phyloP scores from a whole-genome alignment of 2,113 vertebrate species.

The Rissa tridactyla region DNA sequence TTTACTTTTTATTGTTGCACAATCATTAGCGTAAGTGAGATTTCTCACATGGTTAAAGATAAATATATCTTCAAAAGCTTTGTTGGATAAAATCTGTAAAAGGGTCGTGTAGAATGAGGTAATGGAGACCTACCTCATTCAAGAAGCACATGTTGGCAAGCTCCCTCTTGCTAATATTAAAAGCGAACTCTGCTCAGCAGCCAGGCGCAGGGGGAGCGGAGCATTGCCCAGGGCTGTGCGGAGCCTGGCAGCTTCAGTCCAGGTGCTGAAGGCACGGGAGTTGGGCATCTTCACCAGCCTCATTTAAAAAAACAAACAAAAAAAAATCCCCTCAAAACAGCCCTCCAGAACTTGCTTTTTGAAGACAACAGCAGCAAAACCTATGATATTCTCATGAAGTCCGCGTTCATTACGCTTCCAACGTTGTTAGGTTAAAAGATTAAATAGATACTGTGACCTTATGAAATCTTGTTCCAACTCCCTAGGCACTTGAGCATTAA shows the following conservation, averaged over 20 bases:
- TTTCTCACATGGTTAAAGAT: slow-evolving; percentile 50
- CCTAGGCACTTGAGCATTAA: not conserved
- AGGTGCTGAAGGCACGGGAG: not conserved
- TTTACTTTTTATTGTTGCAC: slow-evolving; percentile 46
- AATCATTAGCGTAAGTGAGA: slow-evolving; percentile 29
- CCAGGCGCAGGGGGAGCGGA: not conserved
- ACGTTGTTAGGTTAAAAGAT: not conserved
- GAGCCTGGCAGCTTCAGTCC: not conserved
- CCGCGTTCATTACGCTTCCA: not conserved
- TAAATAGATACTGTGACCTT: not conserved
- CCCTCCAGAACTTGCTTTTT: not conserved
- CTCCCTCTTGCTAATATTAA: not conserved
- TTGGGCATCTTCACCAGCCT: not conserved
- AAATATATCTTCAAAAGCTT: slow-evolving; percentile 42
- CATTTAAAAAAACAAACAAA: not conserved
- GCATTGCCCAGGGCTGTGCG: not conserved
- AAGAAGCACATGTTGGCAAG: slow-evolving; percentile 33
- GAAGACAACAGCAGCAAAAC: not conserved
- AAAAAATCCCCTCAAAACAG: not conserved
- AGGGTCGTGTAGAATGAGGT: slow-evolving; percentile 28
- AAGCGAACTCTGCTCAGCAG: not conserved
- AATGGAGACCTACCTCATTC: slow-evolving; percentile 51
- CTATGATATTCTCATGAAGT: not conserved
- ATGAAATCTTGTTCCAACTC: not conserved
- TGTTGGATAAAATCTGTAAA: slow-evolving; percentile 27